Evolutionary conservation across 2,888 invertebrate species (phyloP).

Genomic region (Drosophila barbarae): DNA sequence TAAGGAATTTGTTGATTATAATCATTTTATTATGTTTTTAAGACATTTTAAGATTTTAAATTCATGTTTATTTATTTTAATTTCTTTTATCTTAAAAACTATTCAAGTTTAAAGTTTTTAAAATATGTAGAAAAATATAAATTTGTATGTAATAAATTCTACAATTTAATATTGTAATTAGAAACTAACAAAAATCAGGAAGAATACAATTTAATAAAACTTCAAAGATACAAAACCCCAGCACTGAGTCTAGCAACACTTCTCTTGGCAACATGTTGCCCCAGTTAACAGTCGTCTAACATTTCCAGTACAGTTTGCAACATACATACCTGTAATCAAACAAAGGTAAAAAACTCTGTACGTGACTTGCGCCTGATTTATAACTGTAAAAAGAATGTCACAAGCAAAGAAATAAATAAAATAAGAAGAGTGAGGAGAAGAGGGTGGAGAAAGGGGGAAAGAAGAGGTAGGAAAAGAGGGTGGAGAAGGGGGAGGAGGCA

Average conservation of each 20-base stretch:
- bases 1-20: background rate
- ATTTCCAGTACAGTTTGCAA: slow-evolving; percentile 14
- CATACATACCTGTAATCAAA: slow-evolving; percentile 20
- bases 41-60: too few relatives aligned
- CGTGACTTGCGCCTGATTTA: slow-evolving; percentile 66
- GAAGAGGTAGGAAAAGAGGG: background rate
- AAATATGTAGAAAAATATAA: background rate
- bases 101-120: background rate
- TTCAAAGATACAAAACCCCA: background rate
- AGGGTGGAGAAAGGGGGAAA: background rate
- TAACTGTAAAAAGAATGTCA: slow-evolving; percentile 59
- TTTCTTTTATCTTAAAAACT: background rate
- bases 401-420: slow-evolving; percentile 48
- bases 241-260: slow-evolving; percentile 2
- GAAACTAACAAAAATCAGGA: background rate
- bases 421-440: slow-evolving; percentile 1
- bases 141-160: background rate
- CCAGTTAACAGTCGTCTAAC: slow-evolving; percentile 3
- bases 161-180: too few relatives aligned
- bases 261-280: slow-evolving; percentile 10
- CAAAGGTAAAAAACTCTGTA: slow-evolving; percentile 32
- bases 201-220: background rate
- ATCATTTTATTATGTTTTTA: background rate
- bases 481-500: background rate
- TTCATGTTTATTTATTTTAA: background rate